Evolutionary conservation across 2,888 invertebrate species (phyloP).

Genomic region (Thymelicus sylvestris): DNA sequence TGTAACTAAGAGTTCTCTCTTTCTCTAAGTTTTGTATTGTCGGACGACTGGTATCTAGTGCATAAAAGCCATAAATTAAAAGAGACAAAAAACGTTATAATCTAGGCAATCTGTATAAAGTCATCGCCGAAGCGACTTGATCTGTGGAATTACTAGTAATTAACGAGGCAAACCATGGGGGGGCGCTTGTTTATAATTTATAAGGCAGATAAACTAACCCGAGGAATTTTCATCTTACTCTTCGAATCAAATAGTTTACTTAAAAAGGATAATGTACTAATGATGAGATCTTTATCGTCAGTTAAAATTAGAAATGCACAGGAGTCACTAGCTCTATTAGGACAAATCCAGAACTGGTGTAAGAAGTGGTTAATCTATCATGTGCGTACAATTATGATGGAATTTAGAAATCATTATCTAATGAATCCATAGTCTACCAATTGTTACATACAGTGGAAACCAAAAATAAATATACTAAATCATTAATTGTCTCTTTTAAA

Average conservation of each 20-base stretch:
- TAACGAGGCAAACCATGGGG: slow-evolving; percentile 30
- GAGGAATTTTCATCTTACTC: slow-evolving; percentile 21
- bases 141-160: slow-evolving; percentile 36
- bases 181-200: slow-evolving; percentile 29
- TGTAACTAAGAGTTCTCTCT: too few relatives aligned
- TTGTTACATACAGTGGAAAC: too few relatives aligned
- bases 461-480: too few relatives aligned
- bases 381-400: too few relatives aligned
- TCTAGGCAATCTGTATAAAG: slow-evolving; percentile 34
- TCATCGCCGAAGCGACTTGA: slow-evolving; percentile 31
- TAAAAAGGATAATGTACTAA: slow-evolving; percentile 27
- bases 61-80: slow-evolving; percentile 1
- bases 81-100: slow-evolving; percentile 18
- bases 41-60: not conserved
- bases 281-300: slow-evolving; percentile 35
- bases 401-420: too few relatives aligned
- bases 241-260: slow-evolving; percentile 21
- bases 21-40: not conserved
- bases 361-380: too few relatives aligned
- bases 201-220: slow-evolving; percentile 23
- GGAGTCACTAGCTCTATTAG: not conserved
- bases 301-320: slow-evolving; percentile 19
- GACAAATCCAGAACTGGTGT: too few relatives aligned
- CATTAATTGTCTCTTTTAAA: too few relatives aligned
- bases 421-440: too few relatives aligned